Conservation (phyloP, 1,140 invertebrate genomes). For the Ylistrum balloti region DNA sequence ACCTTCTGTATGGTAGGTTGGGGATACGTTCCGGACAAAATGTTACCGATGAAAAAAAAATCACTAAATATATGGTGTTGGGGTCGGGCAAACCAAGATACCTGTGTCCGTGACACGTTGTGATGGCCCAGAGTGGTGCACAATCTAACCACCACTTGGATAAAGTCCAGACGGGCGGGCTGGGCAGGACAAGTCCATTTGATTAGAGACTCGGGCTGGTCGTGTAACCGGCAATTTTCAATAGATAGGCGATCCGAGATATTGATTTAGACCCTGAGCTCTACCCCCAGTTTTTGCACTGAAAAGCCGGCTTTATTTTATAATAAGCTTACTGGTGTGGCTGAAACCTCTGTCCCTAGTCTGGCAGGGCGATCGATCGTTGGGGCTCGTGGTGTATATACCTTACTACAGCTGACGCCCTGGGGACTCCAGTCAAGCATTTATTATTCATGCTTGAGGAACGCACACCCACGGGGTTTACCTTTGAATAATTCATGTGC, state of each 20-base stretch:
- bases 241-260: constrained; percentile 27
- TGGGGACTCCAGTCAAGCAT: constrained; percentile 10
- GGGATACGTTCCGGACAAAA: not conserved
- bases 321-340: constrained; percentile 38
- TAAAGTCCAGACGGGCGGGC: constrained; percentile 16
- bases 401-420: not conserved
- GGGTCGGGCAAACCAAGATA: not conserved
- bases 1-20: not conserved
- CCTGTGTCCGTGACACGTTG: constrained; percentile 15
- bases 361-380: constrained; percentile 21
- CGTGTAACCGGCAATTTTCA: constrained; percentile 18
- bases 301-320: constrained; percentile 33
- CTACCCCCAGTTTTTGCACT: constrained; percentile 32
- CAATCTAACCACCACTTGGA: constrained; percentile 5
- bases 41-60: not conserved
- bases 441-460: constrained; percentile 39
- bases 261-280: constrained; percentile 20
- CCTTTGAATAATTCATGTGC: constrained; percentile 10
- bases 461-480: constrained; percentile 36
- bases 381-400: not conserved
- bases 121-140: constrained; percentile 6
- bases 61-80: not conserved
- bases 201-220: constrained; percentile 19
- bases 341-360: constrained; percentile 17
- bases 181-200: constrained; percentile 24